Percentiles rank a stretch among this genome's conserved stretches.
Conservation (phyloP, 2,797 vertebrate genomes). For the Hirundo rustica region DNA sequence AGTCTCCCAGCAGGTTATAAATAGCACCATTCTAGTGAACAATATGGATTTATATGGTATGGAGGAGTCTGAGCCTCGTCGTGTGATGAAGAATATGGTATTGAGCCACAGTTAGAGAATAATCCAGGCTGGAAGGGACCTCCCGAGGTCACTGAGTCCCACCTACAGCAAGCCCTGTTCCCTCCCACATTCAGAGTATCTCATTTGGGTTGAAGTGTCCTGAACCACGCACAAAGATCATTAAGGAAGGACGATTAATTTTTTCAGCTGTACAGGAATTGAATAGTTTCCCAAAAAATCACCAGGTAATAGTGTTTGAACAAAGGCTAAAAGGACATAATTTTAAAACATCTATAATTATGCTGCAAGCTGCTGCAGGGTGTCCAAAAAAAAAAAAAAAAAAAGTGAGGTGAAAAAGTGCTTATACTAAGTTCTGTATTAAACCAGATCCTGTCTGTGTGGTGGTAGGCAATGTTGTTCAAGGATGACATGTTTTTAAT, state of each 20-base stretch:
- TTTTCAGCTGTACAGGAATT: neutral
- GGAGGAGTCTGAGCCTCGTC: neutral
- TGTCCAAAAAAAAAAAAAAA: neutral
- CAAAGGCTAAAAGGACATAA: neutral
- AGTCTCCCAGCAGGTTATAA: conserved; percentile 51
- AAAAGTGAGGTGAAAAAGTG: neutral
- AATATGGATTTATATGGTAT: conserved; percentile 59
- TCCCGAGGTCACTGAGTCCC: accelerated
- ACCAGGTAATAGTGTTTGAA: neutral
- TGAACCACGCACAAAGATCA: neutral
- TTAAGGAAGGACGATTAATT: accelerated
- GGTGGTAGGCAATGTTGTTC: neutral
- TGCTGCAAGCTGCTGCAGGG: neutral
- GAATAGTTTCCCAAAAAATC: neutral
- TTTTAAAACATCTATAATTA: neutral
- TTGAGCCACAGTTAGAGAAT: neutral
- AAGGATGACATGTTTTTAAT: neutral
- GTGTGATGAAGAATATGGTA: neutral
- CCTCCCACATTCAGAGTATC: neutral
- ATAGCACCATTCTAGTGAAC: conserved; percentile 1
- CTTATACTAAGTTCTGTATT: neutral
- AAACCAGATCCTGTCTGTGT: neutral
- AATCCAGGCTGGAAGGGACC: neutral
- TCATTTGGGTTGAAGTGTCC: neutral
- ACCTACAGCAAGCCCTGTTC: neutral